Evolutionary conservation across 2,797 vertebrate genomes (phyloP).

Genomic region (Hypotaenidia okinawae): DNA sequence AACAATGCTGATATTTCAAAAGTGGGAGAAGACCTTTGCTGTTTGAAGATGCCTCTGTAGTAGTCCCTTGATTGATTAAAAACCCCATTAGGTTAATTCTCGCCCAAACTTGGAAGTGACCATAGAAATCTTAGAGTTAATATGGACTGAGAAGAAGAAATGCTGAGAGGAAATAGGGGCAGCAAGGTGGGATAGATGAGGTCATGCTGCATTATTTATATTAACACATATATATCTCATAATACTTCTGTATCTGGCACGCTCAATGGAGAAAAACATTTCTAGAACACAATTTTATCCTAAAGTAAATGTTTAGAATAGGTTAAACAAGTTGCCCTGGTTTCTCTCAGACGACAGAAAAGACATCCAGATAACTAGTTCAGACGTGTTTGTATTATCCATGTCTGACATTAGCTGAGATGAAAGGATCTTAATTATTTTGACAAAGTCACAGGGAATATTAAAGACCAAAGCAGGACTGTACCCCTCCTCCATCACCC

Average conservation of each 20-base stretch:
- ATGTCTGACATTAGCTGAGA: not conserved
- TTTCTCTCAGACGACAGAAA: not conserved
- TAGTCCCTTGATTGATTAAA: not conserved
- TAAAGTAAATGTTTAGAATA: not conserved
- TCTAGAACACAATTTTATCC: not conserved
- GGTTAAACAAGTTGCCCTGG: not conserved
- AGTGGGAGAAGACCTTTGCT: not conserved
- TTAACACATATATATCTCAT: not conserved
- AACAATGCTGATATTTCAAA: not conserved
- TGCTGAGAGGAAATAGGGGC: not conserved
- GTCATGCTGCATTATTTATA: not conserved
- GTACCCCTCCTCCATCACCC: not conserved
- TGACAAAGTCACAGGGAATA: not conserved
- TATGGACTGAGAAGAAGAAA: not conserved
- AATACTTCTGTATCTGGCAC: not conserved
- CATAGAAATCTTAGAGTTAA: not conserved
- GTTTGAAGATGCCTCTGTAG: not conserved
- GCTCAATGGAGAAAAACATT: not conserved
- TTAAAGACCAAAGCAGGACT: not conserved
- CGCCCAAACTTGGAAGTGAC: not conserved
- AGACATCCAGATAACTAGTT: not conserved
- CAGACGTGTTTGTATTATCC: not conserved
- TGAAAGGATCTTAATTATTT: not conserved
- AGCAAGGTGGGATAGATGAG: not conserved
- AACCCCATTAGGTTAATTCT: accelerated